These are phyloP conservation scores for Acrocephalus arundinaceus DNA, from an alignment of 2,113 vertebrate genomes.

Conservation along the genomic window DNA sequence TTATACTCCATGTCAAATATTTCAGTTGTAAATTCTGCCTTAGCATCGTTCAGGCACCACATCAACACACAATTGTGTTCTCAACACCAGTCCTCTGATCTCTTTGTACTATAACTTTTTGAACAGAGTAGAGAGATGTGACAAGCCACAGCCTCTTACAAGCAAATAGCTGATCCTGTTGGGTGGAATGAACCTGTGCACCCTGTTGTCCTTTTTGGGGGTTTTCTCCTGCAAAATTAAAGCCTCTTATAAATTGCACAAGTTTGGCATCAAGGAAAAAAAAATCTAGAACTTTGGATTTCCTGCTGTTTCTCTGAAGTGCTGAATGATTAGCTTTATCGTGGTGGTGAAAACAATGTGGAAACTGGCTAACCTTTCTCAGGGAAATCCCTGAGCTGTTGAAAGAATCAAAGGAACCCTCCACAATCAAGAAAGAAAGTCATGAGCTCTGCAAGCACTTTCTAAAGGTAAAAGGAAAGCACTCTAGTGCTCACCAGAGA, in stretches of 20 bases:
- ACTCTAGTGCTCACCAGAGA: background rate
- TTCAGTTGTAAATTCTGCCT: background rate
- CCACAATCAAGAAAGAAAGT: background rate
- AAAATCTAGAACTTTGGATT: background rate
- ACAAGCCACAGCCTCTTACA: background rate
- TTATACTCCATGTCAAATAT: background rate
- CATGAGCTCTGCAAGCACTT: background rate
- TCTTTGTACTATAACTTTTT: background rate
- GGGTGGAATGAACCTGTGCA: background rate
- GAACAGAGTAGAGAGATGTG: background rate
- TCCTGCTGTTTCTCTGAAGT: background rate
- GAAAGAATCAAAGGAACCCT: background rate
- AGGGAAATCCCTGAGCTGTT: background rate
- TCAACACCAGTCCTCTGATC: background rate
- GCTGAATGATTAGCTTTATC: background rate
- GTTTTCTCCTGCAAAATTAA: background rate
- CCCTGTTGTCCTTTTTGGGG: background rate
- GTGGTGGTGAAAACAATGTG: background rate
- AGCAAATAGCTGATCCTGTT: background rate
- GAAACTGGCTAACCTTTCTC: background rate
- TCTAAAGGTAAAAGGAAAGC: background rate
- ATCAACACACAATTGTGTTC: rapidly evolving
- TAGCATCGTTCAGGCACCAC: background rate
- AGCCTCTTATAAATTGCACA: background rate
- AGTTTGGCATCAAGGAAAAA: background rate